Base-by-base conservation (phyloP, 2,797 vertebrate genomes). In the Syndactyla subalaris region DNA sequence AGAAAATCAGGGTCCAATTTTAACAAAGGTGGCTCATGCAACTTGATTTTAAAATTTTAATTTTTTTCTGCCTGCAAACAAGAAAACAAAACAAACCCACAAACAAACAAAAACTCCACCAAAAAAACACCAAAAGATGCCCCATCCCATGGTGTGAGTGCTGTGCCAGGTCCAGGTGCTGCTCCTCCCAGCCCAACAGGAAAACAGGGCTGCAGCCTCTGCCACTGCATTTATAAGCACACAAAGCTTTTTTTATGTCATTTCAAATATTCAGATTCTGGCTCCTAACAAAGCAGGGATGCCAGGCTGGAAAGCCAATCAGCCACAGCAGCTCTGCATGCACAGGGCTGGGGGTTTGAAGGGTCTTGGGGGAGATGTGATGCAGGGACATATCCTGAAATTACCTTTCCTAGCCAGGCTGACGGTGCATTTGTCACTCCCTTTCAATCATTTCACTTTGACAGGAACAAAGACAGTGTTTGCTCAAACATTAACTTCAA, bases 271-370 rank as follows among this genome's bases (percentile, higher is more conserved):
- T 59, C 45, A 41, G 3, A 17, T 41, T 14, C 26, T 54, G 57
- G 10, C 63, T 46, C 63, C 23, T 38, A 88, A 68, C 46, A 38
- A 58, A 76, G 30, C 1, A 19, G 14, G 9, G 55, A 24, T 26
- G 46, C 18, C 7, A 9, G 55, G 63, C 75, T 92, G 86, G 75
- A 45, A 76, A 85, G 63, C 10, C 75, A 39, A 39, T 1, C 10
- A 54, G 21, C 55, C 1, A 0, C 67, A 34, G 52, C 17, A 66
- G n/a, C 23, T 59, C 11, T 23, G 14, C 0, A 1, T 2, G 23
- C 49, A 30, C 23, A 4, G 55, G 36, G 43, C 61, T 43, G 48
- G 23, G n/a, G 4, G 3, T 8, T 14, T 4, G 0, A 7, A n/a
- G 63, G 36, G 5, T 36, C 11, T 2, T 32, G n/a, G 7, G 7